Conservation (phyloP, 2,888 invertebrate species). For the Tubulanus polymorphus region DNA sequence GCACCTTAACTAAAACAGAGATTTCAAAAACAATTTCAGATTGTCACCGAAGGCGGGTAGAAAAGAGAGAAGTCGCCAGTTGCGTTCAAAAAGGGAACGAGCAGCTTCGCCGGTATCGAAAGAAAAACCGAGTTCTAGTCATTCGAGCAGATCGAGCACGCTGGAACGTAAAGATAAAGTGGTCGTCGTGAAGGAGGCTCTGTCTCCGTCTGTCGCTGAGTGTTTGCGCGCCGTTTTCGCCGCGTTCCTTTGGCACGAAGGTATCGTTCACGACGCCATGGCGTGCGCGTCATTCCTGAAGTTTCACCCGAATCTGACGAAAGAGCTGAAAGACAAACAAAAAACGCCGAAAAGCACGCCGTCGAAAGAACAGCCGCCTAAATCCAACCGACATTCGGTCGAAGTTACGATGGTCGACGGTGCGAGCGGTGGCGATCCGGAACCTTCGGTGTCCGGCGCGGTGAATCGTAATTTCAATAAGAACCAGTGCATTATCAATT, state of each 20-base stretch:
- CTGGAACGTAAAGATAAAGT: constrained; percentile 15
- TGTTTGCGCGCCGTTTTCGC: constrained; percentile 92
- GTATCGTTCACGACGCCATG: constrained; percentile 96
- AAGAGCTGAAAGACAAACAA: constrained; percentile 29
- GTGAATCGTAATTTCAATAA: neutral
- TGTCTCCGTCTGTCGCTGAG: constrained; percentile 89
- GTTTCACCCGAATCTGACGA: constrained; percentile 61
- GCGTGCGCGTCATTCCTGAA: constrained; percentile 94
- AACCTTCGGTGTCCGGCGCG: neutral
- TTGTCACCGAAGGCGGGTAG: constrained; percentile 54
- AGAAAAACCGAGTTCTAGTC: constrained; percentile 30
- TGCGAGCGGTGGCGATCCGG: no score
- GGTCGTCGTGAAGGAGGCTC: constrained; percentile 69
- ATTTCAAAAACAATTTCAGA: no score
- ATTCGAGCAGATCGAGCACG: constrained; percentile 33
- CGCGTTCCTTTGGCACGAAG: constrained; percentile 95
- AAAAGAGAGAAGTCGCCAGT: constrained; percentile 57
- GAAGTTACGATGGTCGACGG: neutral
- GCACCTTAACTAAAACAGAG: no score
- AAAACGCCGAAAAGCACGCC: neutral
- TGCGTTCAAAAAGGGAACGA: constrained; percentile 50
- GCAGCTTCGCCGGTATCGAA: constrained; percentile 49
- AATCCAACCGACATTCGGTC: neutral
- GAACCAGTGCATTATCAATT: constrained; percentile 1
- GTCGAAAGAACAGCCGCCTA: neutral